A percentile compares a stretch with the other conserved stretches of the same genome.
phyloP scores from a whole-genome alignment of 2,797 vertebrate genomes.

The Amblyopsis hoosieri region DNA sequence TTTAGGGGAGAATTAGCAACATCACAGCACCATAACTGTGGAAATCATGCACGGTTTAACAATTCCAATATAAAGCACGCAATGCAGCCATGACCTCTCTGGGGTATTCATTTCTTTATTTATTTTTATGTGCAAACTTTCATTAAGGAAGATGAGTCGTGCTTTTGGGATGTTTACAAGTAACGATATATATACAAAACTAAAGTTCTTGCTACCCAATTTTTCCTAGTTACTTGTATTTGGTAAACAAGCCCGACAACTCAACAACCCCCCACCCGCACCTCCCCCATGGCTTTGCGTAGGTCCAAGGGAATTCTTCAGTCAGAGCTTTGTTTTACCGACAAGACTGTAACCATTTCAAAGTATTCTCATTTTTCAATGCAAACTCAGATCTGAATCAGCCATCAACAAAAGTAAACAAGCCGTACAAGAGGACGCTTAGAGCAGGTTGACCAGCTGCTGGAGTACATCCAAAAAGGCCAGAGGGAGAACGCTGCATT shows the following conservation, averaged over 20 bases:
- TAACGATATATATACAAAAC: slow-evolving; percentile 21
- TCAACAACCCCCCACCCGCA: slow-evolving; percentile 10
- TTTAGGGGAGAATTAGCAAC: slow-evolving; percentile 66
- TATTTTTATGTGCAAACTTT: slow-evolving; percentile 3
- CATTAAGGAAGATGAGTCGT: slow-evolving; percentile 26
- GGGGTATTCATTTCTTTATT: slow-evolving; percentile 12
- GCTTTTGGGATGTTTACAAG: slow-evolving; percentile 14
- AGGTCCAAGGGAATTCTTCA: slow-evolving; percentile 34
- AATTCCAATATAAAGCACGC: slow-evolving; percentile 64
- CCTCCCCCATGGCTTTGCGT: not conserved
- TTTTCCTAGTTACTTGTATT: slow-evolving; percentile 19
- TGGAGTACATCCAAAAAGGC: slow-evolving; percentile 26
- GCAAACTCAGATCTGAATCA: slow-evolving; percentile 19
- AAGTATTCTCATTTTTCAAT: slow-evolving; percentile 6
- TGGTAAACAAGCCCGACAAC: slow-evolving; percentile 31
- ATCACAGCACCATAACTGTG: slow-evolving; percentile 57
- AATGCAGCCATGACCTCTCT: slow-evolving; percentile 30
- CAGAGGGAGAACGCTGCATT: slow-evolving; percentile 42
- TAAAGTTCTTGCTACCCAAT: slow-evolving; percentile 12
- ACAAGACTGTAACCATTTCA: slow-evolving; percentile 22
- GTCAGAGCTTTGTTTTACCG: slow-evolving; percentile 24
- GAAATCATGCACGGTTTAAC: slow-evolving; percentile 59
- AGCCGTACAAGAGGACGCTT: not conserved
- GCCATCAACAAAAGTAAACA: slow-evolving; percentile 20
- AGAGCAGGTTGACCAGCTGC: slow-evolving; percentile 6